Conservation (phyloP, 2,888 invertebrate species). For the Epirrita christyi region DNA sequence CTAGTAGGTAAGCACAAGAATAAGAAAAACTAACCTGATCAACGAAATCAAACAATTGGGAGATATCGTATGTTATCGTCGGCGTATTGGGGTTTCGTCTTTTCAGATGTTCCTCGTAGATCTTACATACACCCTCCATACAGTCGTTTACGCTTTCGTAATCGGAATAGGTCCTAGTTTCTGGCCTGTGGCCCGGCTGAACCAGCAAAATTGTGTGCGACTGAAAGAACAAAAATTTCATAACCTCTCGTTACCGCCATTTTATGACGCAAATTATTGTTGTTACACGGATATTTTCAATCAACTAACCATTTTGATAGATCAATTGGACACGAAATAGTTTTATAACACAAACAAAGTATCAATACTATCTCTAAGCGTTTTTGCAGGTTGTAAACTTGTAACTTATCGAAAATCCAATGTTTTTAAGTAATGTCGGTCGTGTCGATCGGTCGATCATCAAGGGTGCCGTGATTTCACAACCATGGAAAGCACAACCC, state of each 20-base stretch:
- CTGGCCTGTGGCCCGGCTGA: slow-evolving; percentile 96
- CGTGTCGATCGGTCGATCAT: too few species aligned
- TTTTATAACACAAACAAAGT: too few species aligned
- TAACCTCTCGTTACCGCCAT: slow-evolving; percentile 67
- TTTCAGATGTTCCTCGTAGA: slow-evolving; percentile 99
- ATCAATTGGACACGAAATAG: too few species aligned
- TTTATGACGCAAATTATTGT: slow-evolving; percentile 41
- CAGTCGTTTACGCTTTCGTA: slow-evolving; percentile 99
- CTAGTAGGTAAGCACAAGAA: neutral
- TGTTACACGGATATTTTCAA: slow-evolving; percentile 3
- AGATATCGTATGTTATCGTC: slow-evolving; percentile 99
- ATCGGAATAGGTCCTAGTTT: slow-evolving; percentile 98
- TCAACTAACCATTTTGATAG: slow-evolving; percentile 56
- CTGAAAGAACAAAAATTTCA: slow-evolving; percentile 75
- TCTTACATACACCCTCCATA: slow-evolving; percentile 99
- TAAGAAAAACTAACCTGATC: slow-evolving; percentile 87
- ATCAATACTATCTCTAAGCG: neutral
- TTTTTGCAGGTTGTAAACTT: neutral
- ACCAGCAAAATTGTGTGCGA: slow-evolving; percentile 98
- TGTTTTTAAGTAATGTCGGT: neutral
- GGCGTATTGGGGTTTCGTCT: slow-evolving; percentile 97
- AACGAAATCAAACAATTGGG: slow-evolving; percentile 98
- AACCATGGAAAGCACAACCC: too few species aligned
- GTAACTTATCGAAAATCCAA: neutral
- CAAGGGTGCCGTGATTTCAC: too few species aligned